phyloP scores from a whole-genome alignment of 2,888 invertebrate species.

The Eupeodes latifasciatus region DNA sequence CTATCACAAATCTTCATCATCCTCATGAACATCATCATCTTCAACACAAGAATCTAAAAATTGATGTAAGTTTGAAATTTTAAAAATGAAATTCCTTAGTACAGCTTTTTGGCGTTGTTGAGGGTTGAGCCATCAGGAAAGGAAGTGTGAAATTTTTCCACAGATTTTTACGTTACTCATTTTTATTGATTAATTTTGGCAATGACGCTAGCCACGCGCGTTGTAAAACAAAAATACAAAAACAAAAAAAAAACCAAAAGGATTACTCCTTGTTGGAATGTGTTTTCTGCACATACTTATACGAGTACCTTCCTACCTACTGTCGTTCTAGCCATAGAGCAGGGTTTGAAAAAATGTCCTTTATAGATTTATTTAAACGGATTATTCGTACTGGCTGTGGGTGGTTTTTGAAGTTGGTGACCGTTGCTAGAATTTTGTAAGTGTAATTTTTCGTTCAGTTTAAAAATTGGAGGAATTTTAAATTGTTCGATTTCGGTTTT shows the following conservation, averaged over 20 bases:
- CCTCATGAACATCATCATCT: constrained; percentile 30
- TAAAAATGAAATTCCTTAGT: constrained; percentile 7
- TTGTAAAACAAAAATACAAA: constrained; percentile 41
- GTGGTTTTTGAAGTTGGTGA: constrained; percentile 46
- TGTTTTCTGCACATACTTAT: constrained; percentile 40
- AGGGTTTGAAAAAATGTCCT: constrained; percentile 52
- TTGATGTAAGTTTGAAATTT: constrained; percentile 36
- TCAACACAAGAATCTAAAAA: background rate
- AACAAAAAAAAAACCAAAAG: background rate
- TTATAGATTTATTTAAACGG: constrained; percentile 40
- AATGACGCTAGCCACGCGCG: constrained; percentile 60
- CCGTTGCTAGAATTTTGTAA: background rate
- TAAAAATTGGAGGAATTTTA: background rate
- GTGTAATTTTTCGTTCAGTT: background rate
- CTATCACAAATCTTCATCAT: constrained; percentile 27
- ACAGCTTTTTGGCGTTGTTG: too few relatives aligned
- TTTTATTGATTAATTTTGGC: constrained; percentile 74
- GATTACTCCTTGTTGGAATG: constrained; percentile 56
- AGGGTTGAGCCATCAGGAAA: constrained; percentile 3
- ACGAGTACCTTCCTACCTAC: background rate
- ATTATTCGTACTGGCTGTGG: constrained; percentile 17
- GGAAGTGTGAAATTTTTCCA: constrained; percentile 44
- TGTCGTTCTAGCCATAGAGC: constrained; percentile 25
- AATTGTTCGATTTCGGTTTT: background rate
- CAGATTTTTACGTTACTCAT: constrained; percentile 61